Percentiles rank a stretch among this genome's conserved stretches.
Evolutionary conservation across 2,888 invertebrate species (phyloP).

Genomic region (Bellardia bayeri): DNA sequence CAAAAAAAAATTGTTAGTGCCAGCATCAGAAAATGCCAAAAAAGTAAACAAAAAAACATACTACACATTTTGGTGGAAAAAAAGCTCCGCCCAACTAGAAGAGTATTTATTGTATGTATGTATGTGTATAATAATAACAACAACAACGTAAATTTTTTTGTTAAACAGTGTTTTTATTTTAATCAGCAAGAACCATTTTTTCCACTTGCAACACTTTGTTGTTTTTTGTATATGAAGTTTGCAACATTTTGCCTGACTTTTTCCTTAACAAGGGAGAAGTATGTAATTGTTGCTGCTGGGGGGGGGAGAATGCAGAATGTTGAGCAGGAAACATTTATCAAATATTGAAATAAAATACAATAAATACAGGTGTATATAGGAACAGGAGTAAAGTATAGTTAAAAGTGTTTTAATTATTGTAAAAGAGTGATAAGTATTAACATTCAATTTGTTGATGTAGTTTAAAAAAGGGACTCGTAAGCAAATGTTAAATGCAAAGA

Average conservation of each 20-base stretch:
- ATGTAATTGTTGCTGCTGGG: background rate
- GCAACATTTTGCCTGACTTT: slow-evolving; percentile 30
- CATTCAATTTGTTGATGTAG: background rate
- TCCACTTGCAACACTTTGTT: slow-evolving; percentile 37
- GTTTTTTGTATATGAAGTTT: slow-evolving; percentile 5
- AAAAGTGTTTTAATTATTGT: background rate
- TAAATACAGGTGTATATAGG: background rate
- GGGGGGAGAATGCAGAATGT: background rate
- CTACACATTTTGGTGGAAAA: slow-evolving; percentile 62
- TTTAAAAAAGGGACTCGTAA: background rate
- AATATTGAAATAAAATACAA: slow-evolving; percentile 3
- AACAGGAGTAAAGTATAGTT: slow-evolving; percentile 4
- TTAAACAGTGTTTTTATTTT: slow-evolving; percentile 59
- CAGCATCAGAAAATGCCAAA: slow-evolving; percentile 48
- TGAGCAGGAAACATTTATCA: slow-evolving; percentile 37
- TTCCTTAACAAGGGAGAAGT: slow-evolving; percentile 8
- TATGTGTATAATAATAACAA: background rate
- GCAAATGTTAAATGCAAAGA: background rate
- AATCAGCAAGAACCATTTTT: slow-evolving; percentile 57
- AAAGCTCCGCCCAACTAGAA: slow-evolving; percentile 70
- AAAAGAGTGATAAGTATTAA: background rate
- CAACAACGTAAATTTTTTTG: slow-evolving; percentile 51
- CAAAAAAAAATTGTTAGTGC: slow-evolving; percentile 46
- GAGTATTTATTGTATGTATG: background rate
- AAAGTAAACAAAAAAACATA: slow-evolving; percentile 18